Conservation (phyloP, 2,113 vertebrate genomes). For the Varanus komodoensis region DNA sequence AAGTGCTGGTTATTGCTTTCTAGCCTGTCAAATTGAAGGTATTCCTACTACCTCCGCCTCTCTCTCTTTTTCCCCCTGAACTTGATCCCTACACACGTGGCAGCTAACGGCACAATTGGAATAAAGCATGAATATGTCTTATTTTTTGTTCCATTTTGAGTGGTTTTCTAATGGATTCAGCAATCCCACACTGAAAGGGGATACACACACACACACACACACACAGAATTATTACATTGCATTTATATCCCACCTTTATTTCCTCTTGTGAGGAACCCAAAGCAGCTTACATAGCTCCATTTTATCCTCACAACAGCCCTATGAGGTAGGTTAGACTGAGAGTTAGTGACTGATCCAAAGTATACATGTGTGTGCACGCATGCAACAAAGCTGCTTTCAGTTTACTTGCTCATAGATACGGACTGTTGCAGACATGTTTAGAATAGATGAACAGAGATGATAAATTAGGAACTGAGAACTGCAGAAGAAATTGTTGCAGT, state of each 20-base stretch:
- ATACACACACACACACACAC: too few relatives aligned
- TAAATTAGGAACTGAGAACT: not conserved
- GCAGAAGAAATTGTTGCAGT: not conserved
- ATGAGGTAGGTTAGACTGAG: too few relatives aligned
- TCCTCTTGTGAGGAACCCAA: too few relatives aligned
- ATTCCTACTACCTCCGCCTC: constrained; percentile 68
- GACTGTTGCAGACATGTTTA: not conserved
- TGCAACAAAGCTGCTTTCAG: not conserved
- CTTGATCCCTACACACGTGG: constrained; percentile 70
- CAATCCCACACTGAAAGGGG: constrained; percentile 55
- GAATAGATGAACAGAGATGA: not conserved
- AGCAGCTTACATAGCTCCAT: too few relatives aligned
- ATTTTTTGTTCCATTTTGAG: constrained; percentile 12
- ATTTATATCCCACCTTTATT: too few relatives aligned
- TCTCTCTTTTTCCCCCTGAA: constrained; percentile 60
- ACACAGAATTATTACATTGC: too few relatives aligned
- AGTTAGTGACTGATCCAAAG: too few relatives aligned
- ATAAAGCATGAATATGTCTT: constrained; percentile 39
- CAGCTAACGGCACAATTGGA: constrained; percentile 50
- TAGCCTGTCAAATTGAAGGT: constrained; percentile 63
- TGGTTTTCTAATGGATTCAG: constrained; percentile 19
- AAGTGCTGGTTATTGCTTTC: constrained; percentile 34
- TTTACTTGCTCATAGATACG: not conserved
- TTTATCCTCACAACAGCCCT: too few relatives aligned
- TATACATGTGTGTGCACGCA: not conserved